Base-by-base conservation (phyloP, 2,113 vertebrate genomes). In the Otolemur garnettii region DNA sequence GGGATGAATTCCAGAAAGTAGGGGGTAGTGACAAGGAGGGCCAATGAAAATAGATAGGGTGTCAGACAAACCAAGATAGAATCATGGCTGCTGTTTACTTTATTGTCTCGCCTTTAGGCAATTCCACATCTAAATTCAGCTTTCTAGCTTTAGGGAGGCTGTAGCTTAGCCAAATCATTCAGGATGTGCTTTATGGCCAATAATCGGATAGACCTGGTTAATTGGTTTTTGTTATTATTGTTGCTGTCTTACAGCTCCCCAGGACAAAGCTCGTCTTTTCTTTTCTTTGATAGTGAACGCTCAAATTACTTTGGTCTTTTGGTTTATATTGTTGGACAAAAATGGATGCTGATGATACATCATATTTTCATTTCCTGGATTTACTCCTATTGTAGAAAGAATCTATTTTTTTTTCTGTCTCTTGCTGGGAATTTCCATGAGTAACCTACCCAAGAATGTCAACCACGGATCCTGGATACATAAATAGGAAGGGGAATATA, bases 331-430 rank as follows among this genome's bases (percentile, higher is more conserved):
- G 35, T 42, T 74, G 17, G 30, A 72, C 79, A 89, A 84, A 60
- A 89, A 38, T 42, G 53, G 35, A 38, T 79, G 42, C 18, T 90
- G 80, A 75, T n/a, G 74, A 74, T 59, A 66, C 17, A 71, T 66
- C 53, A 45, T 87, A 90, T 69, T 93, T 95, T 53, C 24, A 92
- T 87, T 90, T 86, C 50, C n/a, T 80, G 21, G 19, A 90, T 86
- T 95, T 90, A 72, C 18, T 45, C 30, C 28, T 42, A 22, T 53
- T 69, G 18, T 62, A 42, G 42, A 84, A 81, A 74, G 42, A 83
- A 30, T 55, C 22, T 86, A 22, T 60, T 92, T 90, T 50, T 50
- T 50, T 95, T 38, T 94, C 55, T 69, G 21, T 81, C 59, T 80
- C 26, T 90, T 90, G 81, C 80, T 90, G 80, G 42, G 21, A 86